Base-by-base conservation (phyloP, 2,888 invertebrate genomes). In the Limnephilus marmoratus region DNA sequence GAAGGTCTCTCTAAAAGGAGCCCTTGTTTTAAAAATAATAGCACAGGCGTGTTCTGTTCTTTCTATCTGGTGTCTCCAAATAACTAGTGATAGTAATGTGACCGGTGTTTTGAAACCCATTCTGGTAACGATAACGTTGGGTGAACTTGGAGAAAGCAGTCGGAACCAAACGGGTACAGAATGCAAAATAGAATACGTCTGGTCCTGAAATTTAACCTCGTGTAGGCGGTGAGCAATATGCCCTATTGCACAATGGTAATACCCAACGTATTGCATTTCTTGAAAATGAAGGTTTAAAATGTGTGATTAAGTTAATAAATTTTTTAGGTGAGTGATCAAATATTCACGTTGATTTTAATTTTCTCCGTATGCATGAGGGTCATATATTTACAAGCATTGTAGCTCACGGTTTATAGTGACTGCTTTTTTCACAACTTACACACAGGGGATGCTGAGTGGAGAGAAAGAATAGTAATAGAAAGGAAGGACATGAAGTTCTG, bases 171-270 rank as follows among this genome's bases (percentile, higher is more conserved):
- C 85, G 45, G 85, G 85, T 85, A 18, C 85, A 45, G 85, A 34
- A 45, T 85, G n/a, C 85, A 45, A 85, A 85, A 34, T 41, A 41
- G n/a, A 85, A 85, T 85, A 85, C 24, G 85, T 41, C 45, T 34
- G 37, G 85, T 85, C n/a, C 85, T 85, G 85, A 85, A 37, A 85
- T n/a, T 85, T 85, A 41, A 85, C 85, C 85, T 85, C 37, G 24
- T 9, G 41, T 37, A 41, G 53, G 53, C 53, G 18, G 53, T 68
- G 18, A 41, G 41, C 85, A 45, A 34, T 41, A n/a, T 85, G 31
- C 7, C 85, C 41, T 37, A 34, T 85, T 85, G n/a, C 85, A 41
- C 12, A 85, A 41, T 13, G 85, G 85, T 12, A 85, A 45, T 41
- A 3, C 34, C 31, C 82, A 68, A 7, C 68, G 68, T 9, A n/a